These are phyloP conservation scores for Chymomyza costata DNA, from an alignment of 1,140 invertebrate species.

Conservation along the genomic window DNA sequence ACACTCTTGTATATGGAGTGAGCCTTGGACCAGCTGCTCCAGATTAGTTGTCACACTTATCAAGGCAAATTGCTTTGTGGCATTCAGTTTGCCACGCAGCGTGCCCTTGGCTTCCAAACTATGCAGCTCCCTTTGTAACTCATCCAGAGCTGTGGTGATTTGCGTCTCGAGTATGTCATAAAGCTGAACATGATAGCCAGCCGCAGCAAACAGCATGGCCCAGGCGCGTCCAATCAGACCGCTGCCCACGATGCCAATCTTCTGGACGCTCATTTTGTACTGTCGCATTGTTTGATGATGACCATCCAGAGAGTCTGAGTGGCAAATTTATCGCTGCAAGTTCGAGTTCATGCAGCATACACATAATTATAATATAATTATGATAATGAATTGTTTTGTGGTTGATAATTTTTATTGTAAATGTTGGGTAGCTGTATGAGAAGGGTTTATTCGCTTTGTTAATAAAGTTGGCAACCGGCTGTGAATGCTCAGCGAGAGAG, in stretches of 20 bases:
- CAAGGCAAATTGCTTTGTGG: constrained; percentile 84
- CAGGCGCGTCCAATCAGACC: constrained; percentile 95
- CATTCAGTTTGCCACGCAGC: constrained; percentile 83
- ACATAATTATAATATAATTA: constrained; percentile 41
- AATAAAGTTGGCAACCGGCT: too few species aligned
- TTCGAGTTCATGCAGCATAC: constrained; percentile 49
- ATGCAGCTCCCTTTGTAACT: constrained; percentile 85
- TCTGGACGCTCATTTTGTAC: constrained; percentile 75
- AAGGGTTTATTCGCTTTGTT: too few species aligned
- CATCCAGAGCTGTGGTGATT: constrained; percentile 82
- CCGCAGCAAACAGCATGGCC: constrained; percentile 95
- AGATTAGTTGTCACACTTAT: constrained; percentile 84
- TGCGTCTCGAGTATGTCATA: constrained; percentile 89
- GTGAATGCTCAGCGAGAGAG: too few species aligned
- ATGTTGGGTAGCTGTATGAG: too few species aligned
- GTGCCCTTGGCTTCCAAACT: constrained; percentile 82
- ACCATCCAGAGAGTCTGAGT: neutral
- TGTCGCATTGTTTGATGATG: constrained; percentile 2
- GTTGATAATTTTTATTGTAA: constrained; percentile 9
- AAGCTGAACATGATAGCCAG: constrained; percentile 89
- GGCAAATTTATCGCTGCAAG: constrained; percentile 48
- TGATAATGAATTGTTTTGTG: constrained; percentile 53
- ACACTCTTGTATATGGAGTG: constrained; percentile 91
- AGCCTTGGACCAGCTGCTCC: constrained; percentile 80
- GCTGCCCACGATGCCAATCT: constrained; percentile 84